These are phyloP conservation scores for Spisula subtruncata DNA, from an alignment of 2,888 invertebrate species.

Conservation along the genomic window DNA sequence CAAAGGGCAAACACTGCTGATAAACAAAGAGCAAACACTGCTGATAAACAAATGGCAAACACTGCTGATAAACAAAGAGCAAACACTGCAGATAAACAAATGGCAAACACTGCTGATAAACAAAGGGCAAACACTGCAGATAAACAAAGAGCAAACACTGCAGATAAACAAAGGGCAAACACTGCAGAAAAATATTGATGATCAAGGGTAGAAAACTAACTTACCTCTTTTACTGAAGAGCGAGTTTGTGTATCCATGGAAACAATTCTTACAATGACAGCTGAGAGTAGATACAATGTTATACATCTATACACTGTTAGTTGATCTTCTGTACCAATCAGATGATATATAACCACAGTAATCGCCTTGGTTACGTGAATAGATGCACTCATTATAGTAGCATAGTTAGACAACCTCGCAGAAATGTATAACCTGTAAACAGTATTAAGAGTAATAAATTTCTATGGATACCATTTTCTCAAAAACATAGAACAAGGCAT, in stretches of 20 bases:
- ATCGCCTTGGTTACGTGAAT: slow-evolving; percentile 79
- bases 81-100: too few species aligned
- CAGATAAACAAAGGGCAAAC: too few species aligned
- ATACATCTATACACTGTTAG: slow-evolving; percentile 69
- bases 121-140: too few species aligned
- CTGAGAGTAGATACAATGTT: slow-evolving; percentile 71
- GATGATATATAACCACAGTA: slow-evolving; percentile 71
- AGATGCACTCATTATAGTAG: slow-evolving; percentile 76
- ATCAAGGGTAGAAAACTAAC: neutral
- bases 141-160: too few species aligned
- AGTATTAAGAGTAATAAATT: neutral
- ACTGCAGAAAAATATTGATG: too few species aligned
- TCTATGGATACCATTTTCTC: too few species aligned
- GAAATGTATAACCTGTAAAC: slow-evolving; percentile 77
- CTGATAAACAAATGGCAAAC: too few species aligned
- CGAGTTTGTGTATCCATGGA: slow-evolving; percentile 71
- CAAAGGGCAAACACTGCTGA: too few species aligned
- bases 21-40: too few species aligned
- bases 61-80: too few species aligned
- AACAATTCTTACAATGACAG: slow-evolving; percentile 75
- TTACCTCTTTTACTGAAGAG: slow-evolving; percentile 51
- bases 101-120: too few species aligned
- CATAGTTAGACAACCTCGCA: slow-evolving; percentile 70
- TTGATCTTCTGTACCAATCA: slow-evolving; percentile 66
- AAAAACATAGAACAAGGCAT: too few species aligned